Conservation (phyloP, 2,888 invertebrate genomes). For the Pyrochroa serraticornis region DNA sequence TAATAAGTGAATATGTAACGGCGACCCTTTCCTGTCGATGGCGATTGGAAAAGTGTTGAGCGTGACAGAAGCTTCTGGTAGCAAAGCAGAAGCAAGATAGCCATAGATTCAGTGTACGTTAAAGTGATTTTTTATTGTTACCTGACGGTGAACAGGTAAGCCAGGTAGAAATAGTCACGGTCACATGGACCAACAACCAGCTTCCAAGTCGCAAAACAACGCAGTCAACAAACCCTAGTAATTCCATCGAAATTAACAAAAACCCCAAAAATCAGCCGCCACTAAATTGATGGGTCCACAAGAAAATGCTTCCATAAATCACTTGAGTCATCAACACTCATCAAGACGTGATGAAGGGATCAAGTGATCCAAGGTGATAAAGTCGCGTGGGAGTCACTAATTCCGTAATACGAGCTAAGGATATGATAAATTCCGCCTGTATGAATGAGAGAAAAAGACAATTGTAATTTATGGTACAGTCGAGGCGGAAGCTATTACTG, state of each 20-base stretch:
- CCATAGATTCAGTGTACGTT: neutral
- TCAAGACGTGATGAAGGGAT: too few relatives aligned
- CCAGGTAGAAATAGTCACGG: constrained; percentile 29
- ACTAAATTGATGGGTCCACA: too few relatives aligned
- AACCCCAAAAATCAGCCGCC: too few relatives aligned
- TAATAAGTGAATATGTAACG: constrained; percentile 13
- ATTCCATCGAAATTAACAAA: constrained; percentile 1
- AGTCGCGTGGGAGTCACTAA: too few relatives aligned
- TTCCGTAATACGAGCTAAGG: too few relatives aligned
- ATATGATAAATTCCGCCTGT: neutral
- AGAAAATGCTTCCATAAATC: too few relatives aligned
- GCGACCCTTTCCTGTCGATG: constrained; percentile 3
- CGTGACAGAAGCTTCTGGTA: constrained; percentile 1
- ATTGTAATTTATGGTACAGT: neutral
- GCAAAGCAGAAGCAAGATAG: constrained; percentile 8
- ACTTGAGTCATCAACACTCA: too few relatives aligned
- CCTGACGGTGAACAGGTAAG: constrained; percentile 27
- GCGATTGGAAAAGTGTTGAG: constrained; percentile 3
- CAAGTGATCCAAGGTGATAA: too few relatives aligned
- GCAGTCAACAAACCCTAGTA: constrained; percentile 2
- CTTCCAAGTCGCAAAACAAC: constrained; percentile 7
- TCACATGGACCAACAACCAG: constrained; percentile 18
- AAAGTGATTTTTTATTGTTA: constrained; percentile 27
- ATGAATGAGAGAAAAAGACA: constrained; percentile 3
- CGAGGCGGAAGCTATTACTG: neutral